phyloP scores from a whole-genome alignment of 2,113 vertebrate species.

The Aix galericulata region DNA sequence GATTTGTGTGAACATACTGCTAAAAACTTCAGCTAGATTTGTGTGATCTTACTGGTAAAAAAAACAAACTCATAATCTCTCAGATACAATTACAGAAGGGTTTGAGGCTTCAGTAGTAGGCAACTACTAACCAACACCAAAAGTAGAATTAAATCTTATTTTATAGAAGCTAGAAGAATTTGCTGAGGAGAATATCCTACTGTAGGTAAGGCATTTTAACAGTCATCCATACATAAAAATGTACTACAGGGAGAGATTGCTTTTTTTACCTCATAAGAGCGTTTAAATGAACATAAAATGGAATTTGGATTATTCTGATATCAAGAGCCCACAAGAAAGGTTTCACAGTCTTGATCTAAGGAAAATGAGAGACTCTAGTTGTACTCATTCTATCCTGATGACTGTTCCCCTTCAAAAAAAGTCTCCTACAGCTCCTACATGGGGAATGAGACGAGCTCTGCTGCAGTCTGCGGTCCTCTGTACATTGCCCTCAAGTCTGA shows the following conservation, averaged over 20 bases:
- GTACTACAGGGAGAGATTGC: not conserved
- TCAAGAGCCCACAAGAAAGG: not conserved
- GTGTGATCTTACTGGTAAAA: not conserved
- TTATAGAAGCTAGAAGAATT: not conserved
- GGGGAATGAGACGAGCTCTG: not conserved
- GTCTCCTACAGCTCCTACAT: not conserved
- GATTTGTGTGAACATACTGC: not conserved
- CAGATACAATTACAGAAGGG: not conserved
- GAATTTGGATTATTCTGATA: not conserved
- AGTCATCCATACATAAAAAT: not conserved
- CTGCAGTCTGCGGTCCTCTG: not conserved
- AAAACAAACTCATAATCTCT: not conserved
- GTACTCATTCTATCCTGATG: not conserved
- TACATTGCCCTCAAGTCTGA: not conserved
- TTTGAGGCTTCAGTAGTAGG: not conserved
- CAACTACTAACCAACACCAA: not conserved
- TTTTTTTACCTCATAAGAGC: not conserved
- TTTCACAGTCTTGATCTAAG: not conserved
- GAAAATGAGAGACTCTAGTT: not conserved
- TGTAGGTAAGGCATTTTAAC: not conserved
- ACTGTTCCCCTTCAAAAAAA: not conserved
- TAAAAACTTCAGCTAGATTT: not conserved
- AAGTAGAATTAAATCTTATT: not conserved
- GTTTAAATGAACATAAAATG: not conserved
- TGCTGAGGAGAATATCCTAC: not conserved